These are phyloP conservation scores for Choloepus didactylus DNA, from an alignment of 2,797 vertebrate genomes.

Conservation along the genomic window DNA sequence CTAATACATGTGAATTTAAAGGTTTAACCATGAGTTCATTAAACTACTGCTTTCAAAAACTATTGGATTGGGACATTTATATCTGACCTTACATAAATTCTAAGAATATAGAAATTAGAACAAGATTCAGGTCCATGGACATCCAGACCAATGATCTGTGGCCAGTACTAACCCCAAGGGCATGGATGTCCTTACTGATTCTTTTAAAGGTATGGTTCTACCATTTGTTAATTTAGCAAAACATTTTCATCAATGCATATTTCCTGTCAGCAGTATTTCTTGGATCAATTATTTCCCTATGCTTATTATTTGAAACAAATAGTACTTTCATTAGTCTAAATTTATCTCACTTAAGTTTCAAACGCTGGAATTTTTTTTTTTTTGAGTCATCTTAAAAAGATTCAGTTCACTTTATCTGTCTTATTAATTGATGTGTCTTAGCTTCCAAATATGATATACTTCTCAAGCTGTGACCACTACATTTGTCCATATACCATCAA, in stretches of 20 bases:
- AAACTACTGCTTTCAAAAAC: background rate
- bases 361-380: too few species aligned
- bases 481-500: background rate
- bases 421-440: background rate
- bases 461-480: background rate
- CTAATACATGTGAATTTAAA: background rate
- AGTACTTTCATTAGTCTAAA: background rate
- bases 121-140: background rate
- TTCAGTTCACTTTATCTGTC: background rate
- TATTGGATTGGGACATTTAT: background rate
- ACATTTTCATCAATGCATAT: background rate
- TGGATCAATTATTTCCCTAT: background rate
- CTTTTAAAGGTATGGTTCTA: background rate
- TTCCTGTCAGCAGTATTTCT: constrained; percentile 2
- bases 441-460: background rate
- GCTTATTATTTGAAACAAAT: background rate
- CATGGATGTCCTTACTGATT: background rate
- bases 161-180: background rate
- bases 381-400: background rate
- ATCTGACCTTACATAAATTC: background rate
- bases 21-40: background rate
- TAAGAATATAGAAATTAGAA: background rate
- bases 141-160: background rate
- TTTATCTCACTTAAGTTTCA: background rate
- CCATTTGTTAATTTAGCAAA: constrained; percentile 1